Percentiles rank a stretch among this genome's conserved stretches.
These are phyloP conservation scores for Planococcus citri DNA, from an alignment of 1,140 invertebrate species.

Conservation along the genomic window DNA sequence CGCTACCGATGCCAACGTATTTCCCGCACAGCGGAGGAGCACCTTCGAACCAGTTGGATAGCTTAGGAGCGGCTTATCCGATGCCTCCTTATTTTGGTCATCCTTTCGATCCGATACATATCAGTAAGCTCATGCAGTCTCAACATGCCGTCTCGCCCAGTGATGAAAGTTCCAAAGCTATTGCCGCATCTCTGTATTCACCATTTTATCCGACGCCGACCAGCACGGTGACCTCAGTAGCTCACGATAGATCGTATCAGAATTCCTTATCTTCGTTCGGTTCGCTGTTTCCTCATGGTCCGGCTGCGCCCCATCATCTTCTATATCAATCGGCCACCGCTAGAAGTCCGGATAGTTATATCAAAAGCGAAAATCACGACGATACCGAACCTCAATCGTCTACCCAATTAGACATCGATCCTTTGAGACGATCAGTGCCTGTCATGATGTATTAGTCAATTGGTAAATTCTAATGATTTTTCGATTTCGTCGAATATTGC, in stretches of 20 bases:
- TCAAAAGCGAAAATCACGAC: background rate
- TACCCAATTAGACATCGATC: background rate
- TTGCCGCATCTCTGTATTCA: conserved; percentile 49
- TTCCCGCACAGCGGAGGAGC: background rate
- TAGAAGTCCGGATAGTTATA: background rate
- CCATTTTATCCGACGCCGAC: conserved; percentile 37
- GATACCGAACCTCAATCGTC: background rate
- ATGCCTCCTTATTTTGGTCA: conserved; percentile 42
- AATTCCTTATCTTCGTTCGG: conserved; percentile 18
- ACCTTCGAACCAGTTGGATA: conserved; percentile 30
- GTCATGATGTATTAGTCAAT: background rate
- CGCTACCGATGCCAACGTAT: conserved; percentile 12
- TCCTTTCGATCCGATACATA: conserved; percentile 48
- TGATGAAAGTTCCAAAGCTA: conserved; percentile 35
- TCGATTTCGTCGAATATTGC: too few species aligned
- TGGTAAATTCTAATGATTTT: too few species aligned
- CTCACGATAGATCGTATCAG: conserved; percentile 23
- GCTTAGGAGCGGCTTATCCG: conserved; percentile 26
- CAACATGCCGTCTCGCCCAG: conserved; percentile 31
- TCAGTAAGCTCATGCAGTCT: conserved; percentile 40
- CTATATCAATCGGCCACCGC: background rate
- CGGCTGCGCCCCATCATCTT: background rate
- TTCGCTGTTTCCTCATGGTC: conserved; percentile 21
- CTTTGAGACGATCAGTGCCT: background rate
- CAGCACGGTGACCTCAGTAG: conserved; percentile 24